Base-by-base conservation (phyloP, 2,797 vertebrate genomes). In the Hypotaenidia philippensis region DNA sequence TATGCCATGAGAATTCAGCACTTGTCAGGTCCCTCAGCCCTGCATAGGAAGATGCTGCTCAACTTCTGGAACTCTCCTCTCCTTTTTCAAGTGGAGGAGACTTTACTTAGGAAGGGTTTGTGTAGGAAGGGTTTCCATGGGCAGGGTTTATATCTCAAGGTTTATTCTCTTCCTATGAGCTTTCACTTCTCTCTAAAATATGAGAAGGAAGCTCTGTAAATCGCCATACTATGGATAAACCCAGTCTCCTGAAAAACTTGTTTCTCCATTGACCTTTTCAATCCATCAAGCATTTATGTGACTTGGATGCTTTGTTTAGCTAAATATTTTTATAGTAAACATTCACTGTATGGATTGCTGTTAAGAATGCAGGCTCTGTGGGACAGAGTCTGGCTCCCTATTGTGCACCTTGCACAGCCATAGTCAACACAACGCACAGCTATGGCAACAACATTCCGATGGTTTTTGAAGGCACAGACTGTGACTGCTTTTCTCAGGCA, bases 251-350 rank as follows among this genome's bases (percentile, higher is more conserved):
- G 90, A 77, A 93, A 86, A 96, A 94, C 85, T 88, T 63, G 74
- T 80, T 90, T 91, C 72, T 94, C 87, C 77, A 56, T 61, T 94
- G 93, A 90, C 92, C 82, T 94, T 94, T 95, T 70, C 0, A 0
- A 92, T 78, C 41, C 70, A 78, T n/a, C 66, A 64, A 66, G 55
- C 79, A 74, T 87, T 66, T 75, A 59, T 78, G 44, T 66, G 55
- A 78, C 79, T 92, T 75, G 87, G 72, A 83, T 83, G 55, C 49
- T 87, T 83, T 45, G 79, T 92, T 91, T 61, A 81, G 89, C n/a
- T 83, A 93, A 93, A 91, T 93, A 90, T 93, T 96, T 89, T 38
- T 47, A 61, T 5, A 82, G 87, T 49, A 91, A 94, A 91, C 47
- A 68, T 47, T 66, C 55, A 40, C n/a, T 45, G 55, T 87, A 92